Evolutionary conservation across 2,113 vertebrate species (phyloP).

Genomic region (Rostratula benghalensis): DNA sequence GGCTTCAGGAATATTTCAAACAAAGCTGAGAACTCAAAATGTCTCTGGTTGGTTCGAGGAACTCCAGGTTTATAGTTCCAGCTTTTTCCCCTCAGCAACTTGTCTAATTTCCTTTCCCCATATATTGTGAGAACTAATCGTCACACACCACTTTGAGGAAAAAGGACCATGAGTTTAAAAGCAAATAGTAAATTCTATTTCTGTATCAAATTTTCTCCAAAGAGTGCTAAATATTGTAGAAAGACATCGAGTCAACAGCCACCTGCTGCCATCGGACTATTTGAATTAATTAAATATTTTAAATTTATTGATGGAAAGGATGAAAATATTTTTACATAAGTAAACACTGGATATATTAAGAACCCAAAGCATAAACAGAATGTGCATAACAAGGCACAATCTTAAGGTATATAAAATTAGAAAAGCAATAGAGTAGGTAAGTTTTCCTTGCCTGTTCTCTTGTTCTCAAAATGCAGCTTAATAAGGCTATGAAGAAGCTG

Average conservation of each 20-base stretch:
- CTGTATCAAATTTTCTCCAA: background rate
- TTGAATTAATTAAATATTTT: background rate
- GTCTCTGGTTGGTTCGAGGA: background rate
- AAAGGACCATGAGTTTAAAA: background rate
- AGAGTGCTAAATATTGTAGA: background rate
- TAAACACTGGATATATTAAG: background rate
- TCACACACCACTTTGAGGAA: background rate
- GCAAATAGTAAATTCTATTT: background rate
- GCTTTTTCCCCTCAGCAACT: background rate
- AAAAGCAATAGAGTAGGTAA: background rate
- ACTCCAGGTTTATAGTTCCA: background rate
- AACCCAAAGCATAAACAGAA: background rate
- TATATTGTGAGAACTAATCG: background rate
- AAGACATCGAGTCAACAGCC: background rate
- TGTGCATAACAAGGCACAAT: background rate
- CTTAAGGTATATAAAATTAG: background rate
- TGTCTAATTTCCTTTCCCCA: background rate
- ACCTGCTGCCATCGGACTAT: background rate
- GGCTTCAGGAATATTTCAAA: background rate
- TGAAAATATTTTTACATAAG: background rate
- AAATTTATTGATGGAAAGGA: background rate
- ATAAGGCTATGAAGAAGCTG: background rate
- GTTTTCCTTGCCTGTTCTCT: background rate
- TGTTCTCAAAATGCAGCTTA: background rate
- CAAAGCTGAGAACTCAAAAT: background rate